Base-by-base conservation (phyloP, 2,113 vertebrate genomes). In the Nettapus auritus region DNA sequence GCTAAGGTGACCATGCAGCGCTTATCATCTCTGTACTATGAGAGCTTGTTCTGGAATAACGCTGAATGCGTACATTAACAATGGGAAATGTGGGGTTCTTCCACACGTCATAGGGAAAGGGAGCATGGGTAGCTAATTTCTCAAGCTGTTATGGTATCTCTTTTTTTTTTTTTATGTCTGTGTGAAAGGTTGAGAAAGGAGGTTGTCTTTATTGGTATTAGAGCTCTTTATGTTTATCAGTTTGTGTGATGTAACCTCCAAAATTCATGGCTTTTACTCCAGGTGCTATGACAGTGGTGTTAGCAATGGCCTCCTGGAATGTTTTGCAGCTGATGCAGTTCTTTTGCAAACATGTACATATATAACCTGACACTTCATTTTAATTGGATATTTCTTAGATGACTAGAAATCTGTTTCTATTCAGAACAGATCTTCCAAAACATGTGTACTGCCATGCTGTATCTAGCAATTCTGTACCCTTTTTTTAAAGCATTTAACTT, bases 101-200 rank as follows among this genome's bases (percentile, higher is more conserved):
- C 8, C 0, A 0, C 50, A 13, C 5, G 1, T 50, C 1, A 0
- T 4, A 34, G 13, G 42, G 25, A 40, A 80, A 68, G 42, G 20
- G 42, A 69, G 29, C 46, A 18, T 1, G 12, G 6, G 26, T 46
- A 46, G 48, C 33, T 60, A 13, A 42, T 44, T 64, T 85, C 44
- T 84, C 12, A 25, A 22, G 25, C 6, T 38, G 52, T 48, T 36
- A 21, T 34, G 25, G 12, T 26, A 11, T n/a, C 9, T 36, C 16
- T 57, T 62, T 60, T 50, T 36, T 57, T 62, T 60, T 50, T 36
- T 48, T 33, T 12, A 50, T 68, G 38, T 38, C 63, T 60, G 13
- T 67, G 36, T 68, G 82, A 60, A 74, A 70, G 5, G 9, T 48
- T 55, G 0, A 2, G 34, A 64, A 66, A 36, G 23, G 75, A n/a